Percentiles rank a stretch among this genome's conserved stretches.
These are phyloP conservation scores for Holcopasites calliopsidis DNA, from an alignment of 1,140 invertebrate species.

Conservation along the genomic window DNA sequence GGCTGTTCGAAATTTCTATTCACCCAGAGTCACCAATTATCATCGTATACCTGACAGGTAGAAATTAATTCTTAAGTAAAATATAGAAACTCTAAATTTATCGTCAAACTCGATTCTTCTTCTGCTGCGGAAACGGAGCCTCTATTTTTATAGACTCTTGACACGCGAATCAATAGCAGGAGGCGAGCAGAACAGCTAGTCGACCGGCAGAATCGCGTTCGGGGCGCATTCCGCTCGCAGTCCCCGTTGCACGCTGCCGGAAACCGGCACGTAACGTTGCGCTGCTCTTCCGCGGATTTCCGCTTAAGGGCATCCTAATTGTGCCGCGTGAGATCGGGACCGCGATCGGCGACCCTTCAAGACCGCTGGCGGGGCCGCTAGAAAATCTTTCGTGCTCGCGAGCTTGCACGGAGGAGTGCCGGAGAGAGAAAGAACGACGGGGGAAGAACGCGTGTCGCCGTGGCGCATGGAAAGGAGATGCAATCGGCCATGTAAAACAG, in stretches of 20 bases:
- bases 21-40: background rate
- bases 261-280: constrained; percentile 34
- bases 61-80: too few relatives aligned
- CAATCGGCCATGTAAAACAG: constrained; percentile 64
- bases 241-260: constrained; percentile 24
- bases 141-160: too few relatives aligned
- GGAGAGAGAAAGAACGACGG: background rate
- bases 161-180: constrained; percentile 1
- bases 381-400: constrained; percentile 31
- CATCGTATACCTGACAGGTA: background rate
- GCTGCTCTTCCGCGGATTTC: constrained; percentile 32
- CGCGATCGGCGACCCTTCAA: constrained; percentile 46
- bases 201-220: background rate
- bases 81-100: too few relatives aligned
- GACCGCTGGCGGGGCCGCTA: constrained; percentile 26
- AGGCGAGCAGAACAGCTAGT: background rate
- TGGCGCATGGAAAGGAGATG: constrained; percentile 55
- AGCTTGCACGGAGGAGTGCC: background rate
- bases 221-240: constrained; percentile 25
- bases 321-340: constrained; percentile 41
- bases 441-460: constrained; percentile 51
- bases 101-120: too few relatives aligned
- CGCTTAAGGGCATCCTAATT: constrained; percentile 52
- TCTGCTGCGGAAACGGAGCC: too few relatives aligned
- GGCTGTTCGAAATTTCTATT: background rate